These are phyloP conservation scores for Calidris pygmaea DNA, from an alignment of 2,113 vertebrate species.

Conservation along the genomic window DNA sequence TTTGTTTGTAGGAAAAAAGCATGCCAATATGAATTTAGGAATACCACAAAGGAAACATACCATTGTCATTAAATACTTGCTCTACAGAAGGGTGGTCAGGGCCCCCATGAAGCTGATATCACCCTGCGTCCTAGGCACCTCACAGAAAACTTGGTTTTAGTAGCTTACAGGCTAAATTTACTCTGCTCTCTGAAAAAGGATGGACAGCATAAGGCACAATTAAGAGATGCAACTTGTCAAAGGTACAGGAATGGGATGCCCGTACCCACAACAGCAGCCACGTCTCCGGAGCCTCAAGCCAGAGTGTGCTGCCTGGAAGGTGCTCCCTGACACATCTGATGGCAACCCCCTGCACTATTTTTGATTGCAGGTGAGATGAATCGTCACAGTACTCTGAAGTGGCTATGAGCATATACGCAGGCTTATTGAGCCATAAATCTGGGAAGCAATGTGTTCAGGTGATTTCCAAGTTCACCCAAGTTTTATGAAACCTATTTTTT, in stretches of 20 bases:
- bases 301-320: not conserved
- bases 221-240: not conserved
- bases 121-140: not conserved
- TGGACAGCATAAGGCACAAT: not conserved
- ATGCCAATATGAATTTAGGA: not conserved
- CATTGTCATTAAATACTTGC: not conserved
- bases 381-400: not conserved
- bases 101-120: not conserved
- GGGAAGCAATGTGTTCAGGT: constrained; percentile 26
- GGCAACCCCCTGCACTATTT: not conserved
- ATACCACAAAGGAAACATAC: not conserved
- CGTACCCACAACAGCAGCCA: not conserved
- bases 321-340: not conserved
- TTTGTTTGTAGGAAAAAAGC: not conserved
- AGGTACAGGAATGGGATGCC: not conserved
- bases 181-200: not conserved
- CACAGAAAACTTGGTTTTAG: not conserved
- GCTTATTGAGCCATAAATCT: constrained; percentile 70
- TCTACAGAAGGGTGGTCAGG: not conserved
- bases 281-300: not conserved
- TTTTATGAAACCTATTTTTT: constrained; percentile 78
- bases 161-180: not conserved
- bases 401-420: constrained; percentile 44
- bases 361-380: constrained; percentile 1
- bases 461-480: constrained; percentile 40